Conservation (phyloP, 2,888 invertebrate species). For the Peribatodes rhomboidaria region DNA sequence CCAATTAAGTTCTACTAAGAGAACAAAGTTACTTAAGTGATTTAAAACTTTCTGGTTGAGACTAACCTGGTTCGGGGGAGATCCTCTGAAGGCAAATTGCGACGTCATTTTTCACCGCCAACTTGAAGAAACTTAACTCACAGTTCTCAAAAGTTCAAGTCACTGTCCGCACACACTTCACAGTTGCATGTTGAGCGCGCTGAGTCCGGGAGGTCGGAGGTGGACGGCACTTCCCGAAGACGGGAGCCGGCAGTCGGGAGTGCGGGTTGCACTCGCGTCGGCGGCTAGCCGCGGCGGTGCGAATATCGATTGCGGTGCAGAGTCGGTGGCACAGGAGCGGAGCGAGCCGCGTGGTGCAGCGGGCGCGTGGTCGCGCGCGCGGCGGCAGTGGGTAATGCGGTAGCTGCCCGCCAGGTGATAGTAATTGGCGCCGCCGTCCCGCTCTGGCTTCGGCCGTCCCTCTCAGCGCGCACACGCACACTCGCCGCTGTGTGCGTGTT, state of each 20-base stretch:
- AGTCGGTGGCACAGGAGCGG: slow-evolving; percentile 73
- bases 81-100: slow-evolving; percentile 85
- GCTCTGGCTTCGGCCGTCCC: slow-evolving; percentile 83
- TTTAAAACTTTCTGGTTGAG: slow-evolving; percentile 22
- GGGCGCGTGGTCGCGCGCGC: slow-evolving; percentile 87
- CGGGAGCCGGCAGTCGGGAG: slow-evolving; percentile 48
- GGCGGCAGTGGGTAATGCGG: slow-evolving; percentile 88
- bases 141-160: slow-evolving; percentile 66
- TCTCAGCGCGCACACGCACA: slow-evolving; percentile 82
- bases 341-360: slow-evolving; percentile 82
- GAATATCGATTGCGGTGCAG: slow-evolving; percentile 71
- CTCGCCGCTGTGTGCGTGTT: slow-evolving; percentile 71
- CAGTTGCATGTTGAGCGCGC: slow-evolving; percentile 75
- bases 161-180: slow-evolving; percentile 72
- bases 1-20: slow-evolving; percentile 48
- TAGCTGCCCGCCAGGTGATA: slow-evolving; percentile 88
- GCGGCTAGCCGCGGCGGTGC: slow-evolving; percentile 53
- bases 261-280: slow-evolving; percentile 66
- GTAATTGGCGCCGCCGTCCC: slow-evolving; percentile 88
- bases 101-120: slow-evolving; percentile 80
- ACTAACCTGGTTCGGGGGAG: slow-evolving; percentile 84
- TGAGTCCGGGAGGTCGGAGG: slow-evolving; percentile 55
- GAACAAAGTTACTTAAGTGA: slow-evolving; percentile 29
- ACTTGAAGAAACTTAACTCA: slow-evolving; percentile 62
- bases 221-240: slow-evolving; percentile 49